phyloP scores from a whole-genome alignment of 2,888 invertebrate genomes.

The Herminia tarsipennalis region DNA sequence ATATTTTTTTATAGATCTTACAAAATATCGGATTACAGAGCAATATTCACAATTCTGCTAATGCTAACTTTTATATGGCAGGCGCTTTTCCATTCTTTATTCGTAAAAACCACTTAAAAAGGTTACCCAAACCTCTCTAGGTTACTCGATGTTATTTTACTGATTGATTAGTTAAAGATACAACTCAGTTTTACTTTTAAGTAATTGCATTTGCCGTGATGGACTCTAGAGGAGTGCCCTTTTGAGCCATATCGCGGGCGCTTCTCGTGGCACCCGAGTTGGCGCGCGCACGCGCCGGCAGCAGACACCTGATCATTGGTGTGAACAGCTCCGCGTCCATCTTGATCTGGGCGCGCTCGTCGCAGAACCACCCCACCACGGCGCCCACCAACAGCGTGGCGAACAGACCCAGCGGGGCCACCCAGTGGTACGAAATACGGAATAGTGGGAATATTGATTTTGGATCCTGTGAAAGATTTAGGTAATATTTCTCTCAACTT shows the following conservation, averaged over 20 bases:
- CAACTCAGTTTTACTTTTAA: too few relatives aligned
- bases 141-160: too few relatives aligned
- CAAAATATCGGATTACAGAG: too few relatives aligned
- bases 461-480: constrained; percentile 72
- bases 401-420: constrained; percentile 89
- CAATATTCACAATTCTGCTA: too few relatives aligned
- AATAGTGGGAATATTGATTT: constrained; percentile 89
- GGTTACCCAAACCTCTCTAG: too few relatives aligned
- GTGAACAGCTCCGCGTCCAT: constrained; percentile 76
- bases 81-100: too few relatives aligned
- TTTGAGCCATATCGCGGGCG: constrained; percentile 41
- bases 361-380: constrained; percentile 80
- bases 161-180: too few relatives aligned
- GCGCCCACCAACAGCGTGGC: constrained; percentile 89
- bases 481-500: too few relatives aligned
- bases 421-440: constrained; percentile 93
- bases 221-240: constrained; percentile 44
- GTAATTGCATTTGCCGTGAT: too few relatives aligned
- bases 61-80: too few relatives aligned
- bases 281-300: constrained; percentile 62
- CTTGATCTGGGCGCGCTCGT: constrained; percentile 50
- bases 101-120: too few relatives aligned
- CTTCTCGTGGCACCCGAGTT: constrained; percentile 47
- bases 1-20: too few relatives aligned
- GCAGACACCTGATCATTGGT: constrained; percentile 64